Conservation (phyloP, 2,888 invertebrate species). For the Drosophila algonquin region DNA sequence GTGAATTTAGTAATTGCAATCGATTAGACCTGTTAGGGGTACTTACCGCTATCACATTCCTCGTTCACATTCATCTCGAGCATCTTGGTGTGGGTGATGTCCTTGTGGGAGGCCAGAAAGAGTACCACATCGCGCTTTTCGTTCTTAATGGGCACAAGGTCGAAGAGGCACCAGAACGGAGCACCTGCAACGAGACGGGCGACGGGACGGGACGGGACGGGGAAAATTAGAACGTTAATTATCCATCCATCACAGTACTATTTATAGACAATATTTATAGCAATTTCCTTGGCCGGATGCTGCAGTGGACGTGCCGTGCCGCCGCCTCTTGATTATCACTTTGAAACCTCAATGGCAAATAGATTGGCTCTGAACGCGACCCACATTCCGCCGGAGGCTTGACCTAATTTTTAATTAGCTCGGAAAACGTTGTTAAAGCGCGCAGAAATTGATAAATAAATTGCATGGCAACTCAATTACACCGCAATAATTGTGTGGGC, state of each 20-base stretch:
- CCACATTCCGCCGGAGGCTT: not conserved
- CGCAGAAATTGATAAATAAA: conserved; percentile 52
- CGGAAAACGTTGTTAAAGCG: conserved; percentile 25
- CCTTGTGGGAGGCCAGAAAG: conserved; percentile 98
- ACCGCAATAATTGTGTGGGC: conserved; percentile 49
- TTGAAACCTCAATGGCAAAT: not conserved
- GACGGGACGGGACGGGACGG: not conserved
- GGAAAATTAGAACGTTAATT: not conserved
- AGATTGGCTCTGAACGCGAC: not conserved
- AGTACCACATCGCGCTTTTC: conserved; percentile 98
- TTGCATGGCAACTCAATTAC: conserved; percentile 64
- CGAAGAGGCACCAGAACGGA: conserved; percentile 97
- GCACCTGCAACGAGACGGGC: conserved; percentile 86
- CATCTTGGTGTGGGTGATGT: conserved; percentile 96
- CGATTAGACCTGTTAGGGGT: conserved; percentile 7
- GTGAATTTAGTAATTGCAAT: not conserved
- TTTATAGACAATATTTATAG: not conserved
- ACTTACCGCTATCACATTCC: conserved; percentile 94
- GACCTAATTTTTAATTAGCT: conserved; percentile 45
- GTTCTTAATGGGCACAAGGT: conserved; percentile 99
- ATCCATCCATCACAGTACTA: not conserved
- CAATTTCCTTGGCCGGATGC: not conserved
- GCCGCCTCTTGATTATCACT: not conserved
- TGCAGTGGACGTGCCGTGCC: not conserved
- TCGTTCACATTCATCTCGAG: conserved; percentile 93